Evolutionary conservation across 2,888 invertebrate genomes (phyloP).

Genomic region (Syrista parreyssii): DNA sequence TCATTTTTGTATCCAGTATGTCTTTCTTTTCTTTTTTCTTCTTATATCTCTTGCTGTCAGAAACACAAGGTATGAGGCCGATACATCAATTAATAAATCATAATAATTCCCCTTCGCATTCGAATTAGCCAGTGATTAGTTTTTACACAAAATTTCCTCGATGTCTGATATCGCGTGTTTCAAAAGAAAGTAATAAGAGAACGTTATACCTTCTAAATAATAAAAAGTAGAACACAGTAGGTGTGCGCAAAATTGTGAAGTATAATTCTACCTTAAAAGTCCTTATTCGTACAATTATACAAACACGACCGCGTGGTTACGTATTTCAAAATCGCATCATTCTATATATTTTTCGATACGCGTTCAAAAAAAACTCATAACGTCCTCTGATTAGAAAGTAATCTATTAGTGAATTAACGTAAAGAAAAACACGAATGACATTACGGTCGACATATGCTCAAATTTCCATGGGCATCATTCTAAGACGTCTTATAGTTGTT

Average conservation of each 20-base stretch:
- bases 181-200: background rate
- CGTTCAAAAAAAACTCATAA: background rate
- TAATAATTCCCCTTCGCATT: background rate
- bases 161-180: background rate
- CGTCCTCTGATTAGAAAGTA: background rate
- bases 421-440: background rate
- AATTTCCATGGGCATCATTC: background rate
- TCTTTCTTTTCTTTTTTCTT: conserved; percentile 16
- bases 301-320: background rate
- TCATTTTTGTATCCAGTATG: conserved; percentile 23
- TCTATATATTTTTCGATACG: background rate
- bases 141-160: background rate
- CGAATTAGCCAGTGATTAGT: background rate
- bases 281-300: background rate
- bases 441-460: background rate
- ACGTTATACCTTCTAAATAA: background rate
- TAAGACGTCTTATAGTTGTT: background rate
- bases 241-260: background rate
- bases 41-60: conserved; percentile 9
- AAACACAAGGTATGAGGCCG: background rate
- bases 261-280: background rate
- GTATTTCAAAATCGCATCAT: background rate
- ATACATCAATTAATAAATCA: background rate
- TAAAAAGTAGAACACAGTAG: background rate
- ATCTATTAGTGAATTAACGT: background rate